Base-by-base conservation (phyloP, 2,797 vertebrate genomes). In the Cynopterus sphinx region DNA sequence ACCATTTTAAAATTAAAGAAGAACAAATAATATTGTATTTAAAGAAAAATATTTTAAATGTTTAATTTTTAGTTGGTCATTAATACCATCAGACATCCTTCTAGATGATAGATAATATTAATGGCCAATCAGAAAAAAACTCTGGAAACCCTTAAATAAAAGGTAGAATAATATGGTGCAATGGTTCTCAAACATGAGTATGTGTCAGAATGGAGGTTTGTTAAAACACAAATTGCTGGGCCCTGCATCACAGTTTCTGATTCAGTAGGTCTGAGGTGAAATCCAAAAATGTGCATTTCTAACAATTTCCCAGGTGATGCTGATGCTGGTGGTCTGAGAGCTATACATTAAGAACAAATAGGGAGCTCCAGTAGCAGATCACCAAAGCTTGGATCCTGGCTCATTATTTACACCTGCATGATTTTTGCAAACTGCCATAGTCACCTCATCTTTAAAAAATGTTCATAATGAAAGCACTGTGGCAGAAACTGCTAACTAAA, bases 1-100 rank as follows among this genome's bases (percentile, higher is more conserved):
- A 84, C 77, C 90, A 87, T 92, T 86, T 96, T 89, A 92, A 92
- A 93, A 93, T 73, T 92, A 92, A 82, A 95, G 4, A 51, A 88
- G 21, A 65, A 19, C 11, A 94, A 90, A 88, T 96, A 70, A 91
- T 91, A 93, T 74, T 78, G 3, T 68, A 94, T 85, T 77, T 93
- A 26, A 90, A 53, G 12, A 86, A 94, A 91, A 91, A 95, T 83
- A 94, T 51, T 84, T 75, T 59, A 93, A 94, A 93, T 65, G 8
- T 87, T 96, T 83, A 85, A 86, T 81, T 94, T 90, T 86, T 78
- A 71, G 17, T 79, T 73, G 31, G 28, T 28, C 28, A 84, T 89
- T 63, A 59, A 90, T 74, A 92, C 17, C 79, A 51, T 81, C 63
- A 90, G 41, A 78, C 24, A 77, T 57, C 36, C 21, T 36, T 82